Percentiles rank a stretch among this genome's conserved stretches.
Evolutionary conservation across 2,113 vertebrate genomes (phyloP).

Genomic region (Setophaga kirtlandii): DNA sequence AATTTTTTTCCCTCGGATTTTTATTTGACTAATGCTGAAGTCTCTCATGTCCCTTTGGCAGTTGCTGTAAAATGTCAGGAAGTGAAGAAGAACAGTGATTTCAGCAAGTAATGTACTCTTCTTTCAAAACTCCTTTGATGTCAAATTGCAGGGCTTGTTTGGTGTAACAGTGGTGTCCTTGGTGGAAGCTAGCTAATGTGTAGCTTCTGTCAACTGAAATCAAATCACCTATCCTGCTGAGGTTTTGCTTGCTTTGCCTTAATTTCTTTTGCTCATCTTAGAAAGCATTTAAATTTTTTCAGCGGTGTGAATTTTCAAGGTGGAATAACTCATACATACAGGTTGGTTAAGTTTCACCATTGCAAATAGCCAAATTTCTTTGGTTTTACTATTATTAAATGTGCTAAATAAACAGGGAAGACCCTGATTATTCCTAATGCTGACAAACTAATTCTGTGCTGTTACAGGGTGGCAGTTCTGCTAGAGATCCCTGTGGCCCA

Average conservation of each 20-base stretch:
- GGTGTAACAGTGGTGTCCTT: background rate
- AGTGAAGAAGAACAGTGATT: background rate
- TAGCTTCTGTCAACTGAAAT: background rate
- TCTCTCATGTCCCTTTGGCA: background rate
- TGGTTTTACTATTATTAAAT: background rate
- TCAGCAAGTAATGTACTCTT: background rate
- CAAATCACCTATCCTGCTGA: background rate
- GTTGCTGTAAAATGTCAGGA: background rate
- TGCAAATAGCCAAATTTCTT: background rate
- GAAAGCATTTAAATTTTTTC: background rate
- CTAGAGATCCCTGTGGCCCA: background rate
- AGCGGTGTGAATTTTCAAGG: background rate
- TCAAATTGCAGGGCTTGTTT: background rate
- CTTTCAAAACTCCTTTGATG: background rate
- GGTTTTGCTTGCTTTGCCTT: background rate
- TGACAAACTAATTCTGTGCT: background rate
- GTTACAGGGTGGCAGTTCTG: background rate
- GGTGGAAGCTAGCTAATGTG: background rate
- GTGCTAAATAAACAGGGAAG: background rate
- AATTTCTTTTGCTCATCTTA: background rate
- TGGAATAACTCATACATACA: background rate
- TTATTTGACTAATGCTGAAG: background rate
- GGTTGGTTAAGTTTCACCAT: background rate
- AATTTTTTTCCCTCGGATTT: background rate
- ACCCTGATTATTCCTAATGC: background rate